These are phyloP conservation scores for Narcine bancroftii DNA, from an alignment of 2,113 vertebrate species.

Conservation along the genomic window DNA sequence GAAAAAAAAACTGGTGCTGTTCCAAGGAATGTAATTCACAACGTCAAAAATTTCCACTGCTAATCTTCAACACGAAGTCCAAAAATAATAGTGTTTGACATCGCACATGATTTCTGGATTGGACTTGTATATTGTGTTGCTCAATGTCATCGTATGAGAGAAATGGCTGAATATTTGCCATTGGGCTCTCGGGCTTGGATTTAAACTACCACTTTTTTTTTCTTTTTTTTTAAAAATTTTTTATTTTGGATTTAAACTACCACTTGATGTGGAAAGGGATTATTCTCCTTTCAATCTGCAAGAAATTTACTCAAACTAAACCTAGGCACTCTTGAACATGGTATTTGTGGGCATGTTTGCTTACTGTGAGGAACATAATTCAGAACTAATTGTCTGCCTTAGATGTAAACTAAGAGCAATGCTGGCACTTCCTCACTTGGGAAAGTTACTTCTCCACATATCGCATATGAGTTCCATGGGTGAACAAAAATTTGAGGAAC, in stretches of 20 bases:
- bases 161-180: not conserved
- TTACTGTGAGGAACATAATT: not conserved
- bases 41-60: slow-evolving; percentile 24
- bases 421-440: not conserved
- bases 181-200: not conserved
- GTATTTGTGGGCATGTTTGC: not conserved
- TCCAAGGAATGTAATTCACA: slow-evolving; percentile 5
- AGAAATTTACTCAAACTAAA: not conserved
- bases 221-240: too few relatives aligned
- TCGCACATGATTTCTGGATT: not conserved
- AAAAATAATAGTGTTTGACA: slow-evolving; percentile 17
- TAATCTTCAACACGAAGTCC: slow-evolving; percentile 2
- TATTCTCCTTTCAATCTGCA: not conserved
- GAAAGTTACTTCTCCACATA: not conserved
- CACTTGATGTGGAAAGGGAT: not conserved
- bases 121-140: not conserved
- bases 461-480: not conserved
- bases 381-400: not conserved
- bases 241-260: not conserved
- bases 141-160: not conserved
- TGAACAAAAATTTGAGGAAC: not conserved
- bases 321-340: not conserved
- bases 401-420: not conserved
- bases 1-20: not conserved
- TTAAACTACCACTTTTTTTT: not conserved